phyloP scores from a whole-genome alignment of 2,113 vertebrate genomes.

The Oncorhynchus masou region DNA sequence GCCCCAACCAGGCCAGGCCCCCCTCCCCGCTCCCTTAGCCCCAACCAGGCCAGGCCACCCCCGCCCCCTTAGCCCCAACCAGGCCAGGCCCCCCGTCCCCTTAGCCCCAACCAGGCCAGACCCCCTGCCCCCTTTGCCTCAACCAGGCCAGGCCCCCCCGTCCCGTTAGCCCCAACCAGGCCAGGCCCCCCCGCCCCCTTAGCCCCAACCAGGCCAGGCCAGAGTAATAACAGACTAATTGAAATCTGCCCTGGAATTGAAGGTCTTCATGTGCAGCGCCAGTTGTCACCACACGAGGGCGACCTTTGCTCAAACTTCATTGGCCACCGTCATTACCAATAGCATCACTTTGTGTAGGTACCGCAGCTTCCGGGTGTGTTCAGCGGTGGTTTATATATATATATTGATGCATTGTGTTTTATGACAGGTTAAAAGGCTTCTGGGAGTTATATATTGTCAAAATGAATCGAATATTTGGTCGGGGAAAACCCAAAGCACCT shows the following conservation, averaged over 20 bases:
- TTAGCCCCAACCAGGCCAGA: no score
- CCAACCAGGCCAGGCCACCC: no score
- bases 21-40: no score
- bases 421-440: neutral
- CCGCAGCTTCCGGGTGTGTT: conserved; percentile 63
- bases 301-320: conserved; percentile 9
- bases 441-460: conserved; percentile 11
- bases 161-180: no score
- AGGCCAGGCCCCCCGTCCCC: no score
- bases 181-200: no score
- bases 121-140: no score
- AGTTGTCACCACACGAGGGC: conserved; percentile 20
- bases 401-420: conserved; percentile 26
- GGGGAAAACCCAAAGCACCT: conserved; percentile 85
- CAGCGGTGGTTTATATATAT: neutral
- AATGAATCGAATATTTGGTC: conserved; percentile 95
- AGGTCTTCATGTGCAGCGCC: conserved; percentile 16
- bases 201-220: neutral
- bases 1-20: no score
- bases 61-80: no score
- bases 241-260: conserved; percentile 41
- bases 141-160: no score
- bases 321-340: conserved; percentile 55
- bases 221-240: conserved; percentile 40
- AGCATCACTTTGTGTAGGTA: conserved; percentile 6